These are phyloP conservation scores for Nothobranchius furzeri DNA, from an alignment of 2,113 vertebrate genomes.

Conservation along the genomic window DNA sequence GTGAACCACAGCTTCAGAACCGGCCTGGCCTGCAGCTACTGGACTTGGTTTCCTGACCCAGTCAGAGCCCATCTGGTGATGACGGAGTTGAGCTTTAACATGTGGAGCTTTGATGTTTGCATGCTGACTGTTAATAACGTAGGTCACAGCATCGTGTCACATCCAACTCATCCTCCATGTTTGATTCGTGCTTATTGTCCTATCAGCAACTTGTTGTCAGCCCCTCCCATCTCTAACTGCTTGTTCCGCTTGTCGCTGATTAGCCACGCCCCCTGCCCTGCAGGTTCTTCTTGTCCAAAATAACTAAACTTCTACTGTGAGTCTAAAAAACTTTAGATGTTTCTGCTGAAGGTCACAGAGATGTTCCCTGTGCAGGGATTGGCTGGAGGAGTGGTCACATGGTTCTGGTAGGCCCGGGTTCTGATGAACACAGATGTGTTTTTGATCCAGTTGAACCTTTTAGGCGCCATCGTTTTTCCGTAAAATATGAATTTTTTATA, in stretches of 20 bases:
- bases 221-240: slow-evolving; percentile 17
- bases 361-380: too few relatives aligned
- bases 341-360: too few relatives aligned
- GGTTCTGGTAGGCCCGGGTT: too few relatives aligned
- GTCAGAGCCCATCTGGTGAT: background rate
- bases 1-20: background rate
- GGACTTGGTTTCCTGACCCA: background rate
- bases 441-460: too few relatives aligned
- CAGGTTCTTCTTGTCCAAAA: too few relatives aligned
- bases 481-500: too few relatives aligned
- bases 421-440: too few relatives aligned
- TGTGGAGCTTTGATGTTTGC: slow-evolving; percentile 25
- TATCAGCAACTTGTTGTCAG: slow-evolving; percentile 34
- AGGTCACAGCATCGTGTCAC: slow-evolving; percentile 62
- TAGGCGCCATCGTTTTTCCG: too few relatives aligned
- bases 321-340: too few relatives aligned
- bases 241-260: slow-evolving; percentile 34
- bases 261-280: slow-evolving; percentile 15
- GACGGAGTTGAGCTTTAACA: slow-evolving; percentile 39
- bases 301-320: too few relatives aligned
- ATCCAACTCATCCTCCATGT: slow-evolving; percentile 5
- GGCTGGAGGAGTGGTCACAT: too few relatives aligned
- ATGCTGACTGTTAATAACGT: slow-evolving; percentile 51
- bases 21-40: too few relatives aligned
- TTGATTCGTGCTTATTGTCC: slow-evolving; percentile 15